Percentiles rank a stretch among this genome's conserved stretches.
These are phyloP conservation scores for Ceyx cyanopectus DNA, from an alignment of 2,113 vertebrate genomes.

Conservation along the genomic window DNA sequence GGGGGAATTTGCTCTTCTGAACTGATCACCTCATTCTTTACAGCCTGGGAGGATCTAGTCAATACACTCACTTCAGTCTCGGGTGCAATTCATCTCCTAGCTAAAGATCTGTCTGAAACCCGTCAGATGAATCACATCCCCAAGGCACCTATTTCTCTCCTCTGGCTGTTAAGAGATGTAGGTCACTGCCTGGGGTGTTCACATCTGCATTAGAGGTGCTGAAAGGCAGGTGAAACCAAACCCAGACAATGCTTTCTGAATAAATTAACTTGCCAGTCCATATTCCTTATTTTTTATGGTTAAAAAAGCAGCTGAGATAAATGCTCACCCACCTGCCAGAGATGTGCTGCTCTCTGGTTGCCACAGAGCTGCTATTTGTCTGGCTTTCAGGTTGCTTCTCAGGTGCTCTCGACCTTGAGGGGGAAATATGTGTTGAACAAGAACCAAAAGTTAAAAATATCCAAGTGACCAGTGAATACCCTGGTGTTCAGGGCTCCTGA, in stretches of 20 bases:
- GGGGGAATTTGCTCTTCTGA: constrained; percentile 8
- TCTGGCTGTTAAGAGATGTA: constrained; percentile 23
- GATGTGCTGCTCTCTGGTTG: not conserved
- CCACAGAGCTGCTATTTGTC: not conserved
- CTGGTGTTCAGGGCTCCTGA: not conserved
- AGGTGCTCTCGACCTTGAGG: not conserved
- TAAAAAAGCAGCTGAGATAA: not conserved
- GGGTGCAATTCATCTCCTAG: constrained; percentile 8
- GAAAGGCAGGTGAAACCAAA: not conserved
- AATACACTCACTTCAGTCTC: not conserved
- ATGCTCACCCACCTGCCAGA: not conserved
- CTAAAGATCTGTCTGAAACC: constrained; percentile 44
- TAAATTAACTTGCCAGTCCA: not conserved
- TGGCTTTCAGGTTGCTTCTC: not conserved
- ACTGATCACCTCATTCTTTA: not conserved
- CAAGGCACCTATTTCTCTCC: constrained; percentile 5
- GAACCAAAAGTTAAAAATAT: not conserved
- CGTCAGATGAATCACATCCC: constrained; percentile 34
- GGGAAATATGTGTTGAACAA: not conserved
- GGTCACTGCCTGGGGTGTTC: not conserved
- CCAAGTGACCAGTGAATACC: not conserved
- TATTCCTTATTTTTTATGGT: not conserved
- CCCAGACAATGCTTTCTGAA: not conserved
- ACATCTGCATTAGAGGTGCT: constrained; percentile 14
- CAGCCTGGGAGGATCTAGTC: not conserved